A percentile compares a stretch with the other conserved stretches of the same genome.
These are phyloP conservation scores for Heptranchias perlo DNA, from an alignment of 2,113 vertebrate species.

Conservation along the genomic window DNA sequence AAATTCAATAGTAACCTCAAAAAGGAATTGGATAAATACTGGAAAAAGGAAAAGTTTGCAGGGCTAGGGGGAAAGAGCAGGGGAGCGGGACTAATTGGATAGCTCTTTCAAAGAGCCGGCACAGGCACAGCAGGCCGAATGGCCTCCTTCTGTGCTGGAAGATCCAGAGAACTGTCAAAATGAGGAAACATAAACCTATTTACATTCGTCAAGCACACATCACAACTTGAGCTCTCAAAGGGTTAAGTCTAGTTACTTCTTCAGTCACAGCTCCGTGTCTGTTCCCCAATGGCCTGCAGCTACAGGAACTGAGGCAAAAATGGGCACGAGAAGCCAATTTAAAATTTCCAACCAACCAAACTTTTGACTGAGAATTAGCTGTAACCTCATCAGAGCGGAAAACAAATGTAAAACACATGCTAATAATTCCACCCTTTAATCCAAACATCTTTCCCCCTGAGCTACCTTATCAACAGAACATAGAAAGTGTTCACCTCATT, in stretches of 20 bases:
- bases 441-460: constrained; percentile 51
- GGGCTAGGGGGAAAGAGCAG: not conserved
- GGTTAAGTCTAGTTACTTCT: not conserved
- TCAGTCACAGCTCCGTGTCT: not conserved
- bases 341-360: constrained; percentile 32
- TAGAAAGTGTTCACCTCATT: constrained; percentile 27
- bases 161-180: not conserved
- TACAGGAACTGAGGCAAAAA: not conserved
- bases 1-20: too few species aligned
- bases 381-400: constrained; percentile 57
- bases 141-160: not conserved
- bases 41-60: too few species aligned
- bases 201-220: not conserved
- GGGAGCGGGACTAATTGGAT: not conserved
- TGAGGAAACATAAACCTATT: not conserved
- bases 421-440: constrained; percentile 48
- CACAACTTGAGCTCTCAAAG: not conserved
- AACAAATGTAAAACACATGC: constrained; percentile 52
- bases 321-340: constrained; percentile 27
- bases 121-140: not conserved
- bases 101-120: not conserved
- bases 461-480: constrained; percentile 51
- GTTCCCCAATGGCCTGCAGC: not conserved
- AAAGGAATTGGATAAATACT: too few species aligned
- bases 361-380: constrained; percentile 56